phyloP scores from a whole-genome alignment of 2,888 invertebrate species.

The Eristalis intricaria region DNA sequence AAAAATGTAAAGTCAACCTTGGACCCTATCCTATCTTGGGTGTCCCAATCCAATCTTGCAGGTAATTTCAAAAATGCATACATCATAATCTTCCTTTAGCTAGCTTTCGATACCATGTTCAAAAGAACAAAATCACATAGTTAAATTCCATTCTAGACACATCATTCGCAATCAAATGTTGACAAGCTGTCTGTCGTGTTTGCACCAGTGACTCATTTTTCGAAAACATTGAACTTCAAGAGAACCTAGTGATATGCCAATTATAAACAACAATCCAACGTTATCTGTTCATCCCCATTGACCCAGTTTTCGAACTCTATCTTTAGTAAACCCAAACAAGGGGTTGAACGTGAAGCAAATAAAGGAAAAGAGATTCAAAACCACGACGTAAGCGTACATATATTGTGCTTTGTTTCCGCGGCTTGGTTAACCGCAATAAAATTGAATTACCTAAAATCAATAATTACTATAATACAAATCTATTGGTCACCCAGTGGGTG shows the following conservation, averaged over 20 bases:
- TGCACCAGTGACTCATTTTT: conserved; percentile 62
- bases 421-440: conserved; percentile 45
- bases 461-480: conserved; percentile 49
- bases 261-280: neutral
- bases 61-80: too few relatives aligned
- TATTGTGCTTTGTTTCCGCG: conserved; percentile 35
- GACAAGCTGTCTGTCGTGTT: conserved; percentile 19
- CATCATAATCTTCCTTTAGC: too few relatives aligned
- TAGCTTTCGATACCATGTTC: too few relatives aligned
- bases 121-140: neutral
- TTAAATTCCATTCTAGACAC: neutral
- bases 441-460: conserved; percentile 61
- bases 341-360: neutral
- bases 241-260: neutral
- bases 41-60: too few relatives aligned
- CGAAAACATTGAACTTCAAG: conserved; percentile 62
- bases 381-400: neutral
- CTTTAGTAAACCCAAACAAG: conserved; percentile 34
- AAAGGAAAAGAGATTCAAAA: neutral
- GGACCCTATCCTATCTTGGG: too few relatives aligned
- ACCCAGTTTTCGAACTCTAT: conserved; percentile 50
- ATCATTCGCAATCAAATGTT: neutral
- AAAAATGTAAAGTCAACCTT: too few relatives aligned
- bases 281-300: conserved; percentile 55
- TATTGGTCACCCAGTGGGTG: conserved; percentile 40